A percentile compares a stretch with the other conserved stretches of the same genome.
These are phyloP conservation scores for Andrena hattorfiana DNA, from an alignment of 2,888 invertebrate species.

Conservation along the genomic window DNA sequence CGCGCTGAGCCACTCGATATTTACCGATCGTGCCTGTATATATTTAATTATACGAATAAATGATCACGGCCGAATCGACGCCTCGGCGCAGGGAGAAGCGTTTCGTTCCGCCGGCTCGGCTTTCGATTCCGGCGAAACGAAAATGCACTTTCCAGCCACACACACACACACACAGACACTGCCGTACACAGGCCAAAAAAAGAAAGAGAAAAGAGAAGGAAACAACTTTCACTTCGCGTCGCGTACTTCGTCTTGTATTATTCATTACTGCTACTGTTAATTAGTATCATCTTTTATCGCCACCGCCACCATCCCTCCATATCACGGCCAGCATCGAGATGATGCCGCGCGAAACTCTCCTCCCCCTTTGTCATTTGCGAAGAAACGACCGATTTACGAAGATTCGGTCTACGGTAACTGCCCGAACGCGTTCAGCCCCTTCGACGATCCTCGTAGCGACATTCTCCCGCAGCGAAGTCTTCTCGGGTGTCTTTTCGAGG, in stretches of 20 bases:
- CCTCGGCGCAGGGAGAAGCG: slow-evolving; percentile 40
- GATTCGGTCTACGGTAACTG: slow-evolving; percentile 20
- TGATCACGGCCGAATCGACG: slow-evolving; percentile 55
- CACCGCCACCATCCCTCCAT: slow-evolving; percentile 20
- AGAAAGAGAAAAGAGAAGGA: slow-evolving; percentile 14
- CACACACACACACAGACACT: background rate
- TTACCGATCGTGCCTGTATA: slow-evolving; percentile 70
- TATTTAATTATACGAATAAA: slow-evolving; percentile 61
- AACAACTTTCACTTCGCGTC: slow-evolving; percentile 41
- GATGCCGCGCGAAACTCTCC: slow-evolving; percentile 23
- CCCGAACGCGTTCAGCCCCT: slow-evolving; percentile 10
- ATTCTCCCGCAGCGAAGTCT: slow-evolving; percentile 38
- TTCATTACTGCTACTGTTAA: slow-evolving; percentile 50
- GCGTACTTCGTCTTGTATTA: slow-evolving; percentile 38
- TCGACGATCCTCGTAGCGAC: slow-evolving; percentile 33
- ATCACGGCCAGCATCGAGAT: background rate
- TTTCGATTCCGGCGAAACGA: too few species aligned
- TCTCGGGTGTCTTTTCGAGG: slow-evolving; percentile 51
- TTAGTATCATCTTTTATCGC: slow-evolving; percentile 34
- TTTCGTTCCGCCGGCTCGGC: slow-evolving; percentile 1
- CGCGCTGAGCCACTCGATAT: slow-evolving; percentile 55
- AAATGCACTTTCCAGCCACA: too few species aligned
- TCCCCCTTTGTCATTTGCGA: slow-evolving; percentile 20
- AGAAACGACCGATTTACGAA: slow-evolving; percentile 4
- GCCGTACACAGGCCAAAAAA: background rate